Evolutionary conservation across 1,140 invertebrate genomes (phyloP), one percentile per base, ranked within the genome.

Genomic region (Brachionus sp.): DNA sequence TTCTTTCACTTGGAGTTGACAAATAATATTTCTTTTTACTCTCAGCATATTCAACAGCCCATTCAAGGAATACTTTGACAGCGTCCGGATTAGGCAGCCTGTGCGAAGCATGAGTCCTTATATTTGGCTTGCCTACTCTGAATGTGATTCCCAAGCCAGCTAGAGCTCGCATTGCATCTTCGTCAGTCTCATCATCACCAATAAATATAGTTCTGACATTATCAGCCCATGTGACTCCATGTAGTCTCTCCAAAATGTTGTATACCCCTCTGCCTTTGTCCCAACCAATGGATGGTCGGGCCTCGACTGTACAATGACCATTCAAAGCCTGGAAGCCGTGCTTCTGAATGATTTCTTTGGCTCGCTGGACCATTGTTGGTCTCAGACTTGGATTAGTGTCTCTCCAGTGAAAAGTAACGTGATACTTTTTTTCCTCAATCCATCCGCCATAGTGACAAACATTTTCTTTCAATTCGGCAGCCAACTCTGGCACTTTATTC

Each of bases 191-290:
- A 89, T 95, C 94, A 88, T 96, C 94, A 84, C 95, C 95, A 75
- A 92, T 94, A 86, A 95, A 95, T 86, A 96, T 95, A 85, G 95
- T 94, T 84, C 94, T 91, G 80, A 95, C 94, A 66, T 94, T 91
- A 87, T 95, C 94, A 86, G 93, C 93, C 94, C 95, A 96, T 87
- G 95, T 94, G 0, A 95, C 91, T 12, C 94, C 95, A 87, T 95
- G 95, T 0, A 94, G 93, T 1, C 94, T 95, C 77, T 94, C 91
- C 42, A 95, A 87, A 85, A 95, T 95, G 86, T 95, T 95, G 85
- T 95, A 94, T 0, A 93, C 94, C 62, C 94, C 95, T 46, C 94
- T 92, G 13, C 85, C 94, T 88, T 96, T 95, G 86, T 95, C 94
- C 94, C 94, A 95, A 86, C 94, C 91, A 0, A 95, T 94, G 0